Conservation (phyloP, 2,797 vertebrate genomes). For the Platalea minor region DNA sequence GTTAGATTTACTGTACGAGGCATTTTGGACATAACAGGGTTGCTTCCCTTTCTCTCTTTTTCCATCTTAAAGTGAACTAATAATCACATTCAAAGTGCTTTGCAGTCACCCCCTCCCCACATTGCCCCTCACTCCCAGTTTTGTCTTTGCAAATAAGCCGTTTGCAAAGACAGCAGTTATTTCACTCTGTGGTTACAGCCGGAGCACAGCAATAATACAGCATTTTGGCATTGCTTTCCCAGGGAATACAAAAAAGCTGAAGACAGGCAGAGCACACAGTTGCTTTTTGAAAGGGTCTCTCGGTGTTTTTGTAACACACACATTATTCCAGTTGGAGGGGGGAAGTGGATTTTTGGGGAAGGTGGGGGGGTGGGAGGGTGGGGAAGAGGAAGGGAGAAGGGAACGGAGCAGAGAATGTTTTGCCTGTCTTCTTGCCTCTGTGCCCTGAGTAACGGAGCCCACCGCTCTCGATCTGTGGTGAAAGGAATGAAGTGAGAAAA, state of each 20-base stretch:
- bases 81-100: background rate
- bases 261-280: constrained; percentile 28
- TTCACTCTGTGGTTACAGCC: constrained; percentile 29
- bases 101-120: background rate
- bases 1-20: constrained; percentile 41
- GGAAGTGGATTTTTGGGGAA: constrained; percentile 16
- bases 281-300: constrained; percentile 46
- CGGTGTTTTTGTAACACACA: constrained; percentile 35
- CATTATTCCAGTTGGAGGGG: constrained; percentile 32
- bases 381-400: background rate
- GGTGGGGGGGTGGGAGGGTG: background rate
- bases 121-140: background rate
- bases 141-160: constrained; percentile 32
- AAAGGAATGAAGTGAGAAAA: constrained; percentile 77
- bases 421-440: constrained; percentile 58
- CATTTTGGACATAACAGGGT: constrained; percentile 36
- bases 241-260: constrained; percentile 45
- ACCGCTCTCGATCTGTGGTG: constrained; percentile 33
- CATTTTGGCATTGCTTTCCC: constrained; percentile 48
- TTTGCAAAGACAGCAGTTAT: constrained; percentile 47
- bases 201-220: constrained; percentile 45
- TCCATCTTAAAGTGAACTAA: background rate
- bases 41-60: background rate
- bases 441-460: constrained; percentile 69
- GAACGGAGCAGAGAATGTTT: constrained; percentile 45